phyloP scores from a whole-genome alignment of 2,797 vertebrate genomes.

The Phrynocephalus forsythii region DNA sequence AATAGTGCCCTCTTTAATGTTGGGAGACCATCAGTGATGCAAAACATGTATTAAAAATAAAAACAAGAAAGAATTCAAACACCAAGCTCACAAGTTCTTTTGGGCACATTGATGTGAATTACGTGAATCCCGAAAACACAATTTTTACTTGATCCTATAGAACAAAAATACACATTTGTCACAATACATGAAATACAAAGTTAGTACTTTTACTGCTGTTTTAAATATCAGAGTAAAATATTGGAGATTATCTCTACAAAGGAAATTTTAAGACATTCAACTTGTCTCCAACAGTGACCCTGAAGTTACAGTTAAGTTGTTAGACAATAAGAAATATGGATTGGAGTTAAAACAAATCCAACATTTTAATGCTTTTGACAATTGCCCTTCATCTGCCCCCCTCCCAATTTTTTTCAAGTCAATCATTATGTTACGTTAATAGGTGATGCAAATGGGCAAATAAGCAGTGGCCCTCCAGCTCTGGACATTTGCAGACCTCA shows the following conservation, averaged over 20 bases:
- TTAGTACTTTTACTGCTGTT: not conserved
- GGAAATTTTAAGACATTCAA: not conserved
- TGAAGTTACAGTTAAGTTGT: not conserved
- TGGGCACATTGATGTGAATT: not conserved
- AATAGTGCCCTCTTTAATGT: not conserved
- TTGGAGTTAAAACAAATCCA: not conserved
- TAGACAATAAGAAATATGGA: not conserved
- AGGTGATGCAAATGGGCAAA: slow-evolving; percentile 7
- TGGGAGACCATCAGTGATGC: not conserved
- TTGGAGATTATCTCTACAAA: not conserved
- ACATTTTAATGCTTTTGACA: not conserved
- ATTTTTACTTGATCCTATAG: not conserved
- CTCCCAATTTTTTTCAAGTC: not conserved
- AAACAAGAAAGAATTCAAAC: not conserved
- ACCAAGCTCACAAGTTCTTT: not conserved
- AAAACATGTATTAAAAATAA: not conserved
- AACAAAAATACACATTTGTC: not conserved
- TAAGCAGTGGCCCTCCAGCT: slow-evolving; percentile 11
- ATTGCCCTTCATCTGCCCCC: not conserved
- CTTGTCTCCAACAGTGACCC: not conserved
- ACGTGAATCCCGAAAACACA: not conserved
- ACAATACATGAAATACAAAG: not conserved
- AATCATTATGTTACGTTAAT: slow-evolving; percentile 13
- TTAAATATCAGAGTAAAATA: not conserved
- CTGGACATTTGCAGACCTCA: not conserved